Base-by-base conservation (phyloP, 2,113 vertebrate species). In the Sakesphorus luctuosus region DNA sequence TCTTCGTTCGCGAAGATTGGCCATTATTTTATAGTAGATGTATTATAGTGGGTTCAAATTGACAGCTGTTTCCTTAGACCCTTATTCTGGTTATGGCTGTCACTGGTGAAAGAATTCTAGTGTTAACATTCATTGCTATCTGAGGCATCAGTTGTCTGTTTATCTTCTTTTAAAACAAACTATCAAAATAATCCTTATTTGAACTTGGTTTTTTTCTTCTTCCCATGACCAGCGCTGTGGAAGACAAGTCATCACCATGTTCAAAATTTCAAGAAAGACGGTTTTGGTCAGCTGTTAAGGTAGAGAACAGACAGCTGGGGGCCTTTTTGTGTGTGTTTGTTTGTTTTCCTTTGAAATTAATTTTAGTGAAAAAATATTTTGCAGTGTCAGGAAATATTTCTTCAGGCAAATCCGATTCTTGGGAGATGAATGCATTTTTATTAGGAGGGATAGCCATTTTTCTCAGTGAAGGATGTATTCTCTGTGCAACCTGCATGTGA, bases 201-300 rank as follows among this genome's bases (percentile, higher is more conserved):
- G 59, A 53, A 16, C 7, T 66, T 40, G 55, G 56, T 20, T 53
- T n/a, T 66, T 62, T 61, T 63, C 56, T 53, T 61, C 28, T 93
- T 58, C 84, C 69, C 38, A 9, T 93, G 43, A 90, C 61, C 82
- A 99, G 99, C 83, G 82, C 94, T 66, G 79, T 99, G 69, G 98
- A 99, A 87, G 98, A 99, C 92, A 97, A 71, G 71, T 96, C 82
- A 16, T 99, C 98, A 18, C 96, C 96, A 59, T 97, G 98, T 84
- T 97, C 95, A 83, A 95, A 93, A 78, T 99, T 99, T 93, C 99
- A 98, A 97, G 98, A 99, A 50, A 98, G 98, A 53, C 98, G 97
- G 33, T 98, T 99, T 97, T 99, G 98, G 98, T 98, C 96, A 49
- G 98, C 98, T 79, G 88, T 99, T 73, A 99, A 99, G 98, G 99